phyloP scores from a whole-genome alignment of 2,888 invertebrate genomes.

The Parnassius smintheus region DNA sequence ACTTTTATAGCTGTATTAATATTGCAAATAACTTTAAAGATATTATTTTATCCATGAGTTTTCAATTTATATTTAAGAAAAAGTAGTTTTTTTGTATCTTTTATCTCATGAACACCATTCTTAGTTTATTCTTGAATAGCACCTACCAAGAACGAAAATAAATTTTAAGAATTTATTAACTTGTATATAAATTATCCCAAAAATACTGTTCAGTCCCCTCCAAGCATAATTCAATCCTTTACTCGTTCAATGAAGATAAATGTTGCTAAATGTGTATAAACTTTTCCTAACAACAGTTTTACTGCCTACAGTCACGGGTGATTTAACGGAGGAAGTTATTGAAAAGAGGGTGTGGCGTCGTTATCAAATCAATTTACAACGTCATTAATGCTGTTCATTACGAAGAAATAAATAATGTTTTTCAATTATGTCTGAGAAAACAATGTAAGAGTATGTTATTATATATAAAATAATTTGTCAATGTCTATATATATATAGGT shows the following conservation, averaged over 20 bases:
- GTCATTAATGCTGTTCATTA: constrained; percentile 24
- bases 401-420: background rate
- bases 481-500: too few relatives aligned
- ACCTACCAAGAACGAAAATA: too few relatives aligned
- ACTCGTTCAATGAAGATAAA: constrained; percentile 50
- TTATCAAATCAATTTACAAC: constrained; percentile 28
- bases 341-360: constrained; percentile 44
- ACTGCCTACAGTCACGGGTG: constrained; percentile 61
- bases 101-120: too few relatives aligned
- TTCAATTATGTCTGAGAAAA: too few relatives aligned
- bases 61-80: too few relatives aligned
- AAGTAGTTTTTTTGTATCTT: too few relatives aligned
- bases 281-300: constrained; percentile 44
- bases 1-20: background rate
- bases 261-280: constrained; percentile 48
- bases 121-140: too few relatives aligned
- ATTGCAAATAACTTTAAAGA: too few relatives aligned
- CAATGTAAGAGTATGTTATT: too few relatives aligned
- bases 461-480: too few relatives aligned
- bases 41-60: too few relatives aligned
- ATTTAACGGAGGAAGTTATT: constrained; percentile 59
- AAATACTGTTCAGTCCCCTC: constrained; percentile 27
- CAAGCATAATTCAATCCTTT: constrained; percentile 47
- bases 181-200: background rate
- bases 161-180: background rate